Percentiles rank a stretch among this genome's conserved stretches.
Evolutionary conservation across 1,140 invertebrate genomes (phyloP).

Genomic region (Drosophila navojoa): DNA sequence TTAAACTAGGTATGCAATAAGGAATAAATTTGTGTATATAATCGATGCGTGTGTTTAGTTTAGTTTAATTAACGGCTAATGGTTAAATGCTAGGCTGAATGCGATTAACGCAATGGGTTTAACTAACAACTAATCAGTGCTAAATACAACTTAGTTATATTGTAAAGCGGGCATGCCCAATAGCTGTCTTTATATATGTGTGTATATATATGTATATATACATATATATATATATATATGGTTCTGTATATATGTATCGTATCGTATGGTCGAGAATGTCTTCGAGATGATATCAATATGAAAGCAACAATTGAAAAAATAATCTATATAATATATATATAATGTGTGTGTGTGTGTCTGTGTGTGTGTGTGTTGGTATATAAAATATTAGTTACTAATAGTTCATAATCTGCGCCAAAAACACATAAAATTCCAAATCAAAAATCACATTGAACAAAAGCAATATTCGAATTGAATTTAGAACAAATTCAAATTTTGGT

Average conservation of each 20-base stretch:
- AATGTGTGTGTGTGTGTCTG: slow-evolving; percentile 15
- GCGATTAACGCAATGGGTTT: slow-evolving; percentile 16
- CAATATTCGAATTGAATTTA: neutral
- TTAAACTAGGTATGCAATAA: slow-evolving; percentile 26
- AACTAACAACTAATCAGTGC: slow-evolving; percentile 76
- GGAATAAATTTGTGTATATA: slow-evolving; percentile 21
- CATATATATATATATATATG: slow-evolving; percentile 26
- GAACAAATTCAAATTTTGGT: neutral
- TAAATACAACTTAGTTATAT: slow-evolving; percentile 77
- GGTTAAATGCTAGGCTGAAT: slow-evolving; percentile 10
- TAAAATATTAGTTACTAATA: slow-evolving; percentile 5
- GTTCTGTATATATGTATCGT: slow-evolving; percentile 19
- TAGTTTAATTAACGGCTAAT: slow-evolving; percentile 15
- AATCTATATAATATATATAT: slow-evolving; percentile 38
- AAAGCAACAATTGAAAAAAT: slow-evolving; percentile 73
- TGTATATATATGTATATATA: slow-evolving; percentile 33
- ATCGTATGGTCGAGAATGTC: slow-evolving; percentile 37
- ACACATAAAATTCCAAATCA: slow-evolving; percentile 11
- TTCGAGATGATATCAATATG: slow-evolving; percentile 79
- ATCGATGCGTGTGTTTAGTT: slow-evolving; percentile 7
- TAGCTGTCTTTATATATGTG: slow-evolving; percentile 52
- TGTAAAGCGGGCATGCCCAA: slow-evolving; percentile 43
- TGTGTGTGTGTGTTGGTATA: neutral
- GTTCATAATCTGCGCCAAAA: neutral
- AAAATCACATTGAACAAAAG: slow-evolving; percentile 14